These are phyloP conservation scores for Lordiphosa collinella DNA, from an alignment of 1,140 invertebrate species.

Conservation along the genomic window DNA sequence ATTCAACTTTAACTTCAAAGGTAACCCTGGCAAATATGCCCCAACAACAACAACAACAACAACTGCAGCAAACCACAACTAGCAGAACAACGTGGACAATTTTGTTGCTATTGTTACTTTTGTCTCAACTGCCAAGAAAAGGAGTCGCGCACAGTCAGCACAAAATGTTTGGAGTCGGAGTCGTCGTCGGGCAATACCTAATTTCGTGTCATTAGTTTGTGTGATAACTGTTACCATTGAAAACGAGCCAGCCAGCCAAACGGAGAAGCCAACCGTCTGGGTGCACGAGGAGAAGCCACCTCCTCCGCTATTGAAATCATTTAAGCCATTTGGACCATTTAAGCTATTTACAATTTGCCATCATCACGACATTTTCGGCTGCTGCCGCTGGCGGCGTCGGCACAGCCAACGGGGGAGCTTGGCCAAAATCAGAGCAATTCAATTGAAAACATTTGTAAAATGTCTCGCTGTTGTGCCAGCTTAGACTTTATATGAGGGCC, in stretches of 20 bases:
- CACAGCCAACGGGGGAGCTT: slow-evolving; percentile 24
- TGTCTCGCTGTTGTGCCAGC: slow-evolving; percentile 58
- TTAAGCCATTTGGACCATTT: slow-evolving; percentile 79
- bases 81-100: slow-evolving; percentile 13
- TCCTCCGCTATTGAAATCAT: slow-evolving; percentile 71
- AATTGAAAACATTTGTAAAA: slow-evolving; percentile 78
- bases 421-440: slow-evolving; percentile 77
- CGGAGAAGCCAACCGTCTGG: slow-evolving; percentile 56
- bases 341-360: slow-evolving; percentile 79
- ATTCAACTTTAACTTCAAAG: slow-evolving; percentile 45
- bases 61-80: slow-evolving; percentile 35
- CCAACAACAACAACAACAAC: slow-evolving; percentile 35
- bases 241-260: slow-evolving; percentile 66
- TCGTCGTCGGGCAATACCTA: slow-evolving; percentile 63
- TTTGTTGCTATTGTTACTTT: slow-evolving; percentile 43
- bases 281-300: not conserved
- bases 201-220: slow-evolving; percentile 79
- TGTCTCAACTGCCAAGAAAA: slow-evolving; percentile 43
- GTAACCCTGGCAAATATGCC: slow-evolving; percentile 47
- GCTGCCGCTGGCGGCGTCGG: slow-evolving; percentile 36
- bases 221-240: slow-evolving; percentile 79
- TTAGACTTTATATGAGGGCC: slow-evolving; percentile 42
- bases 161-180: slow-evolving; percentile 26
- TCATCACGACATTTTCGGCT: slow-evolving; percentile 78
- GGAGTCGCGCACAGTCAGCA: slow-evolving; percentile 26